phyloP scores from a whole-genome alignment of 2,797 vertebrate species.

The Enoplosus armatus region DNA sequence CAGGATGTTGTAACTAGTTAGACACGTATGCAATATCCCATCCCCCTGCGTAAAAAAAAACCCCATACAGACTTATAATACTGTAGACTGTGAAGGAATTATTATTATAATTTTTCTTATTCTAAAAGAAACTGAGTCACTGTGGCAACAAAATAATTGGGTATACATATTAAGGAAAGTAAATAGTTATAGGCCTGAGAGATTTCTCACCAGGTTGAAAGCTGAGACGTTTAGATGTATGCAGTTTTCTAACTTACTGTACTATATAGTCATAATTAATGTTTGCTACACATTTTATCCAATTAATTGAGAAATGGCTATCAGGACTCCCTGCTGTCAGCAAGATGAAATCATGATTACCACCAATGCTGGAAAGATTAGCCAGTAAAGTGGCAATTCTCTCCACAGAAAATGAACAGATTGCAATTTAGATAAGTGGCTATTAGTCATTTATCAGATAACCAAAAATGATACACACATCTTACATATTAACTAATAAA shows the following conservation, averaged over 20 bases:
- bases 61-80: not conserved
- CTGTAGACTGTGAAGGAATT: not conserved
- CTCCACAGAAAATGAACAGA: not conserved
- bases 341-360: not conserved
- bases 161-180: not conserved
- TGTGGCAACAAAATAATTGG: not conserved
- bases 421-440: not conserved
- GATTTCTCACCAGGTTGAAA: not conserved
- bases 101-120: not conserved
- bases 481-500: not conserved
- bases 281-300: not conserved
- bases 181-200: not conserved
- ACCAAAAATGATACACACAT: not conserved
- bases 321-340: not conserved
- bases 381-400: not conserved
- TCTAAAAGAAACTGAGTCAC: not conserved
- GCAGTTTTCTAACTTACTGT: not conserved
- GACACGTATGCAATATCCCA: too few species aligned
- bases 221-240: not conserved
- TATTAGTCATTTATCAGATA: not conserved
- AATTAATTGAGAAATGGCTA: not conserved
- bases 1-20: not conserved
- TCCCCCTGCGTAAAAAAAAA: too few species aligned
- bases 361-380: conserved; percentile 1
- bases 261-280: not conserved